Evolutionary conservation across 1,140 invertebrate genomes (phyloP).

Genomic region (Euborellia annulipes): DNA sequence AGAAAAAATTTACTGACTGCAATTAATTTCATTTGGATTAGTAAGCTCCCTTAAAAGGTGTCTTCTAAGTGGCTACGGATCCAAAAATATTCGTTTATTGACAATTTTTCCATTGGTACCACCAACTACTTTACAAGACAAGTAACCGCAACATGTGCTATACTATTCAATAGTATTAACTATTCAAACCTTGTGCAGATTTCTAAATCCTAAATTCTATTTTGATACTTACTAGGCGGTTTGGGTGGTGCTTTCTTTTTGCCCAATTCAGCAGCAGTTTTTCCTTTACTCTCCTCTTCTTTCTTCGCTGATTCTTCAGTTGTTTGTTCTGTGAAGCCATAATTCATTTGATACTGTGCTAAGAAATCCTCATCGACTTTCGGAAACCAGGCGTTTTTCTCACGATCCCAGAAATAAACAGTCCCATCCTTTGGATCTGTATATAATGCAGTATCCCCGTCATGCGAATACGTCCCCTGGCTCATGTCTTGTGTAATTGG

Average conservation of each 20-base stretch:
- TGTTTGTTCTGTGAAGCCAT: slow-evolving; percentile 53
- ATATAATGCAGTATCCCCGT: slow-evolving; percentile 63
- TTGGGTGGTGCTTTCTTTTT: slow-evolving; percentile 30
- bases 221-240: slow-evolving; percentile 26
- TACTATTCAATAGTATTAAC: too few species aligned
- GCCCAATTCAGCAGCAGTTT: slow-evolving; percentile 16
- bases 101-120: too few species aligned
- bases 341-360: slow-evolving; percentile 88
- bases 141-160: too few species aligned
- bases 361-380: slow-evolving; percentile 96
- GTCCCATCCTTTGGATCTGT: slow-evolving; percentile 73
- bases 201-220: too few species aligned
- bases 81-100: too few species aligned
- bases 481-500: slow-evolving; percentile 25
- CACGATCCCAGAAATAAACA: slow-evolving; percentile 78
- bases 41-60: too few species aligned
- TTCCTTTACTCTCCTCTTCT: slow-evolving; percentile 17
- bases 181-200: too few species aligned
- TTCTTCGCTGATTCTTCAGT: slow-evolving; percentile 10
- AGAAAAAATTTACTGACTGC: too few species aligned
- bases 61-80: too few species aligned
- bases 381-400: slow-evolving; percentile 89
- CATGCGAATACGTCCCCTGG: slow-evolving; percentile 43
- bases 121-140: too few species aligned
- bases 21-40: too few species aligned